A percentile compares a stretch with the other conserved stretches of the same genome.
These are phyloP conservation scores for Nothoprocta pentlandii DNA, from an alignment of 2,113 vertebrate genomes.

Conservation along the genomic window DNA sequence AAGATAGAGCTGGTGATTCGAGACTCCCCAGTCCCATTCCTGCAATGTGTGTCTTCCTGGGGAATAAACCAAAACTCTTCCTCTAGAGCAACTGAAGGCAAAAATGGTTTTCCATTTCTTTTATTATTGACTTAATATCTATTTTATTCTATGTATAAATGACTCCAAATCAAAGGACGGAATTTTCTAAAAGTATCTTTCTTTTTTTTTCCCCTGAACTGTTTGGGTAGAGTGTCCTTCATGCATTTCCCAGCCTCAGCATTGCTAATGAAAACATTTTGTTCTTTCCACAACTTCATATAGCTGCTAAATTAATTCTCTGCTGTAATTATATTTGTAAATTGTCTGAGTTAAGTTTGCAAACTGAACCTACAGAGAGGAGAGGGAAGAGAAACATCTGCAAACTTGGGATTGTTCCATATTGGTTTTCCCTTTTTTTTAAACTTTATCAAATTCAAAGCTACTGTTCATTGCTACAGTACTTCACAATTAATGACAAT, in stretches of 20 bases:
- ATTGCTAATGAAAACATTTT: conserved; percentile 41
- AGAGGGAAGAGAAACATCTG: neutral
- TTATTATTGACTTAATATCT: neutral
- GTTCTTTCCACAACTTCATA: conserved; percentile 9
- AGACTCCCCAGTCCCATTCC: too few relatives aligned
- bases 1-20: neutral
- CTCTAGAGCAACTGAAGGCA: neutral
- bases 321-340: conserved; percentile 46
- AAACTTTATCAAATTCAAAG: conserved; percentile 55
- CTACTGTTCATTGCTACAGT: conserved; percentile 6
- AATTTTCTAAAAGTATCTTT: neutral
- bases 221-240: neutral
- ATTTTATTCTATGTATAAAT: neutral
- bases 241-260: neutral
- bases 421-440: neutral
- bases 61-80: neutral
- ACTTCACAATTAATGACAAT: conserved; percentile 67
- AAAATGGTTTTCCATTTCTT: neutral
- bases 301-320: conserved; percentile 40
- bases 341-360: conserved; percentile 33
- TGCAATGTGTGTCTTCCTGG: accelerated
- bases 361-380: neutral
- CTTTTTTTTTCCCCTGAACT: neutral
- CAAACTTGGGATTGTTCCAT: conserved; percentile 38
- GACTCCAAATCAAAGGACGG: neutral